These are phyloP conservation scores for Biston stratarius DNA, from an alignment of 2,888 invertebrate genomes.

Conservation along the genomic window DNA sequence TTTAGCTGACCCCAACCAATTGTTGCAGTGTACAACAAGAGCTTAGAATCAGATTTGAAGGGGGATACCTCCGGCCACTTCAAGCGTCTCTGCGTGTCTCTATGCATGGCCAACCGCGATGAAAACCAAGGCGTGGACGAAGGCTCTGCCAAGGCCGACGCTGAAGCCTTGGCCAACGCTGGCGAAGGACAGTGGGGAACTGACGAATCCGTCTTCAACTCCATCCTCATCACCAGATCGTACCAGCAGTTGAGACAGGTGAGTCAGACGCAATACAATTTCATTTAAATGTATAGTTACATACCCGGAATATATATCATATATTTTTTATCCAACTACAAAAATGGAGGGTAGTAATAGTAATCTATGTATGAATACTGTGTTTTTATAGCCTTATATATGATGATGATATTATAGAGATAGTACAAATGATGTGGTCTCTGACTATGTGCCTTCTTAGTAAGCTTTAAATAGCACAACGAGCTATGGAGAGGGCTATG, in stretches of 20 bases:
- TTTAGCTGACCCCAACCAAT: constrained; percentile 41
- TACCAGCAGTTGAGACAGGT: constrained; percentile 94
- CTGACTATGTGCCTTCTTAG: no score
- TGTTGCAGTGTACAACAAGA: constrained; percentile 90
- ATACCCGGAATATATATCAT: no score
- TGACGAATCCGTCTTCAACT: constrained; percentile 95
- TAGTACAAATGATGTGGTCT: no score
- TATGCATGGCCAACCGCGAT: constrained; percentile 95
- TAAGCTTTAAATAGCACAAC: no score
- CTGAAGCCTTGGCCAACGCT: constrained; percentile 91
- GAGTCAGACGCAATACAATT: constrained; percentile 14
- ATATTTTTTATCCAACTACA: no score
- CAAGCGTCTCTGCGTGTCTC: constrained; percentile 94
- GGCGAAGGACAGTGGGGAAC: constrained; percentile 96
- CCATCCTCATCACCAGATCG: constrained; percentile 94
- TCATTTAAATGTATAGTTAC: no score
- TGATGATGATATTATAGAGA: no score
- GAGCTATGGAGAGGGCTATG: no score
- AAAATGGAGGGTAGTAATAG: no score
- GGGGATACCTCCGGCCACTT: constrained; percentile 99
- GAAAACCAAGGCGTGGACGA: constrained; percentile 95
- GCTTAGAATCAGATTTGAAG: constrained; percentile 94
- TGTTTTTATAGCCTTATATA: no score
- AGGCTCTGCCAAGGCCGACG: constrained; percentile 92
- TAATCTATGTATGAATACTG: no score